phyloP scores from a whole-genome alignment of 2,797 vertebrate genomes.

The Martes flavigula region DNA sequence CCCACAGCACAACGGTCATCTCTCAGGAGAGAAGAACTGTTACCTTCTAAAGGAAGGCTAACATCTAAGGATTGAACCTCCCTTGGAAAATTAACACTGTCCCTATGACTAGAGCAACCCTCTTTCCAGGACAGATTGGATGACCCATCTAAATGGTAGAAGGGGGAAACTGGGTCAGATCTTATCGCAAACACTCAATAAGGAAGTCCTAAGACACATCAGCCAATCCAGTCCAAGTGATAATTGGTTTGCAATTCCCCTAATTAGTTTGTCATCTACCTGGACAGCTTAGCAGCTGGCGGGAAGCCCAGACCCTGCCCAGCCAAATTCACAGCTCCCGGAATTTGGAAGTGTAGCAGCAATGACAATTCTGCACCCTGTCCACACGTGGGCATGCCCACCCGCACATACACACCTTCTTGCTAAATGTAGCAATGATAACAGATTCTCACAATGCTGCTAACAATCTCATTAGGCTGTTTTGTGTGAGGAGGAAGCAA shows the following conservation, averaged over 20 bases:
- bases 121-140: neutral
- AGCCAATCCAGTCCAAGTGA: constrained; percentile 55
- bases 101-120: neutral
- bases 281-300: constrained; percentile 76
- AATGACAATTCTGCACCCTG: constrained; percentile 70
- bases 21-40: neutral
- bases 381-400: constrained; percentile 59
- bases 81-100: neutral
- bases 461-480: constrained; percentile 84
- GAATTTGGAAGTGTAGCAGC: constrained; percentile 69
- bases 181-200: neutral
- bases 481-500: constrained; percentile 78
- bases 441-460: constrained; percentile 78
- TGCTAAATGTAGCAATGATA: constrained; percentile 66
- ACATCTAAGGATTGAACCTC: neutral
- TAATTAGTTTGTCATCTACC: constrained; percentile 77
- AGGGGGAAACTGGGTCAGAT: neutral
- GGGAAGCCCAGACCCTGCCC: constrained; percentile 68
- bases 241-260: constrained; percentile 76
- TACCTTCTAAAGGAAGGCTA: neutral
- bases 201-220: constrained; percentile 20
- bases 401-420: constrained; percentile 72
- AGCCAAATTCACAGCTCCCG: constrained; percentile 81
- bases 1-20: neutral
- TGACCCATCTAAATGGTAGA: no score